Base-by-base conservation (phyloP, 1,140 invertebrate species). In the Brachionus rubens region DNA sequence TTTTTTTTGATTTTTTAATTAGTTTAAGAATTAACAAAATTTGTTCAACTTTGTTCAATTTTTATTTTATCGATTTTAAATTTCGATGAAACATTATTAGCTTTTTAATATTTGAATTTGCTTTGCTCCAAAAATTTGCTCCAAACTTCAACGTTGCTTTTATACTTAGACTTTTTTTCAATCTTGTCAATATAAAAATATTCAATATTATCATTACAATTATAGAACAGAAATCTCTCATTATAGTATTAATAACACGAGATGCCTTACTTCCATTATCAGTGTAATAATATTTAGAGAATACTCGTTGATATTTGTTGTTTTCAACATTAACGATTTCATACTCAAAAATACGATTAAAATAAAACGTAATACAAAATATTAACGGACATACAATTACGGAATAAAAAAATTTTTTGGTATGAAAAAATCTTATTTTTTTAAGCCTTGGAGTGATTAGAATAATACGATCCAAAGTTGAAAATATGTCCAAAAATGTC, bases 311-410 rank as follows among this genome's bases (percentile, higher is more conserved):
- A 28, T 54, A 54, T 21, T 16, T 54, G 2, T 54, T n/a, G 24
- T 54, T 54, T 14, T n/a, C 10, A 2, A 54, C 16, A 2, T 10
- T 1, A 5, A 54, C 52, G 19, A 54, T 54, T 54, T 54, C 16
- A 28, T 21, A 54, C 16, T 54, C 52, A 54, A 54, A 54, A 28
- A 54, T 54, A 28, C 52, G 24, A 7, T 54, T 54, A 30, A 54
- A 7, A 28, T 54, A 54, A 28, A 54, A 54, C 0, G 16, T 12
- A 2, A 54, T 9, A 54, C 52, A 54, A 54, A 54, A 54, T 12
- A 54, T 5, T 5, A 12, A 24, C 16, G 33, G 24, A 24, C 14
- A 12, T 14, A 7, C 5, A 14, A 28, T 54, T 54, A 28, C 12
- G n/a, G 24, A 14, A 14, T 26, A 54, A 54, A 54, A 54, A 54